Conservation (phyloP, 2,888 invertebrate genomes). For the Drosophila borborema region DNA sequence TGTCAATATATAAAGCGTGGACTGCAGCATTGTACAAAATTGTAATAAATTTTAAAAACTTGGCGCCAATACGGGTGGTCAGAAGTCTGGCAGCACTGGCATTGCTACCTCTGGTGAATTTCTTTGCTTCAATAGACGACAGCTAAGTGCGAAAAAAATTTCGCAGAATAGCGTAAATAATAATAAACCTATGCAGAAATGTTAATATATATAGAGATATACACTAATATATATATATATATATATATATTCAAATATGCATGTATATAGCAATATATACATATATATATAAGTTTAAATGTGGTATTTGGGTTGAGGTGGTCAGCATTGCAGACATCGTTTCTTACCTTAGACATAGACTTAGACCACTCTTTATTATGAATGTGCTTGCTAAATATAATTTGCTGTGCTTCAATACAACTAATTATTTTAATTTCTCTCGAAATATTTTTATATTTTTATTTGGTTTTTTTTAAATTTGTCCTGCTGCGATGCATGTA, state of each 20-base stretch:
- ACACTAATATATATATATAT: neutral
- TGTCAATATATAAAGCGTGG: neutral
- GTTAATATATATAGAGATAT: neutral
- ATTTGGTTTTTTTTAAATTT: constrained; percentile 2
- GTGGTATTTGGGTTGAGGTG: constrained; percentile 5
- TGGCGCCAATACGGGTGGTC: neutral
- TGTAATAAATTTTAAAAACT: neutral
- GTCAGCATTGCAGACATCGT: constrained; percentile 12
- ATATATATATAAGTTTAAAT: neutral
- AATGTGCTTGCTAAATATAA: constrained; percentile 15
- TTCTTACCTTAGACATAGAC: constrained; percentile 45
- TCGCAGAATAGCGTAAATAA: constrained; percentile 4
- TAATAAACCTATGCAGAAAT: neutral
- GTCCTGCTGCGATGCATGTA: constrained; percentile 33
- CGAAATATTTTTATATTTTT: neutral
- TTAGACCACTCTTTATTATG: constrained; percentile 26
- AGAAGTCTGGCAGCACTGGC: constrained; percentile 11
- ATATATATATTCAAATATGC: neutral
- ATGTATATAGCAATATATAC: neutral
- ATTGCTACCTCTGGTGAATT: constrained; percentile 17
- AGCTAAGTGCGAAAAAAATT: constrained; percentile 7
- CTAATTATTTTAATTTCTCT: neutral
- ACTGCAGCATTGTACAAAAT: neutral
- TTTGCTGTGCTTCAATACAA: constrained; percentile 13
- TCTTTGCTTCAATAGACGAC: constrained; percentile 6